phyloP scores from a whole-genome alignment of 2,797 vertebrate genomes.

The Neomorphus geoffroyi region DNA sequence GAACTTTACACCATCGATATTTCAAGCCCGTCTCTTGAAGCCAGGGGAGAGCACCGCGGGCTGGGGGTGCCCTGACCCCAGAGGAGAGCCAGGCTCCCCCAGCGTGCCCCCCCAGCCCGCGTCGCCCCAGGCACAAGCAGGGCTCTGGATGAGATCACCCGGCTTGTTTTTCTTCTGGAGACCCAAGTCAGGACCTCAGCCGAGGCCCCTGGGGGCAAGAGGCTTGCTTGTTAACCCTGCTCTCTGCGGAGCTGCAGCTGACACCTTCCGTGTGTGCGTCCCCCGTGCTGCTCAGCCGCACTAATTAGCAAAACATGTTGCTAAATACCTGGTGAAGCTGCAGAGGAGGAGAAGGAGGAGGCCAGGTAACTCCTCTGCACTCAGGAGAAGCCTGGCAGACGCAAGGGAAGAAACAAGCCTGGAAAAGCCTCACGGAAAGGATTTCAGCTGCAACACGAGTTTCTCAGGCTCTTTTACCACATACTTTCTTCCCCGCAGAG shows the following conservation, averaged over 20 bases:
- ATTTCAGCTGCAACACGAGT: background rate
- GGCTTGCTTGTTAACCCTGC: background rate
- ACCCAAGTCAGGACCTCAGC: background rate
- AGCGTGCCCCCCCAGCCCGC: accelerated
- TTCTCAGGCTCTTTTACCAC: slow-evolving; percentile 5
- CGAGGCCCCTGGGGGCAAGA: background rate
- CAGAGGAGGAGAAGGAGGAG: background rate
- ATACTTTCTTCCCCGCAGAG: background rate
- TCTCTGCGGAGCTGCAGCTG: background rate
- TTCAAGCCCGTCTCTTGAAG: background rate
- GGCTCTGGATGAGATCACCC: background rate
- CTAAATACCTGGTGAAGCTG: slow-evolving; percentile 43
- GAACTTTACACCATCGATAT: background rate
- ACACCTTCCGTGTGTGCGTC: background rate
- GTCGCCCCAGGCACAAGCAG: background rate
- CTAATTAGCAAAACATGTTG: slow-evolving; percentile 47
- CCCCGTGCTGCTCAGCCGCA: background rate
- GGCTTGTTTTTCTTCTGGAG: background rate
- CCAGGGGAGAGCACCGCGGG: background rate
- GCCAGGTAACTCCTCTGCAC: background rate
- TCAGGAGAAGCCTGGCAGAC: background rate
- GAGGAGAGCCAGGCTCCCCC: background rate
- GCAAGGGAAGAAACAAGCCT: background rate
- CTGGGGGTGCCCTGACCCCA: background rate
- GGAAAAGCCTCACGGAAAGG: background rate